These are phyloP conservation scores for Cataglyphis livida DNA, from an alignment of 2,888 invertebrate genomes.

Conservation along the genomic window DNA sequence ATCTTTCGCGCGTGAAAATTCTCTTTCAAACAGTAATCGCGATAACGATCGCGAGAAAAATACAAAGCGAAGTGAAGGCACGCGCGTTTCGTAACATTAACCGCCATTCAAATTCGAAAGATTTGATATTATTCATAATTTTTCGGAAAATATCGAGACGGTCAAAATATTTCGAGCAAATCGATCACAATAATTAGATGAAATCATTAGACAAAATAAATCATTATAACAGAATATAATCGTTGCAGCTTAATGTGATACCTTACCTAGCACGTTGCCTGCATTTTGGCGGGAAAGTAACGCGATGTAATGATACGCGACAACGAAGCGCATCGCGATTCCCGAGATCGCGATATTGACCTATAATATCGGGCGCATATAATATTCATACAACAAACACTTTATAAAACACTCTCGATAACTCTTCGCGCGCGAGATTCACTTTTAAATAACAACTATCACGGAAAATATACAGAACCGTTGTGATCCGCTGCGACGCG, in stretches of 20 bases:
- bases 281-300: background rate
- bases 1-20: background rate
- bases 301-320: background rate
- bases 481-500: background rate
- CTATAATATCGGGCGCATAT: background rate
- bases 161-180: background rate
- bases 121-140: background rate
- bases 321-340: too few relatives aligned
- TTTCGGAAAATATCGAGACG: background rate
- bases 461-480: background rate
- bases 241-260: background rate
- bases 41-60: background rate
- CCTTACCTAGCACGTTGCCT: background rate
- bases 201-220: background rate
- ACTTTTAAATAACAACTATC: background rate
- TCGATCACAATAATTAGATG: background rate
- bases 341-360: background rate
- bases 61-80: background rate
- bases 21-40: background rate
- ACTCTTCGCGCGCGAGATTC: background rate
- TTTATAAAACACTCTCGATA: background rate
- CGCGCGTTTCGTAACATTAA: too few relatives aligned
- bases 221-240: background rate
- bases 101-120: background rate
- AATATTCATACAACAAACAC: background rate